phyloP scores from a whole-genome alignment of 2,113 vertebrate genomes.

The Herpailurus yagouaroundi region DNA sequence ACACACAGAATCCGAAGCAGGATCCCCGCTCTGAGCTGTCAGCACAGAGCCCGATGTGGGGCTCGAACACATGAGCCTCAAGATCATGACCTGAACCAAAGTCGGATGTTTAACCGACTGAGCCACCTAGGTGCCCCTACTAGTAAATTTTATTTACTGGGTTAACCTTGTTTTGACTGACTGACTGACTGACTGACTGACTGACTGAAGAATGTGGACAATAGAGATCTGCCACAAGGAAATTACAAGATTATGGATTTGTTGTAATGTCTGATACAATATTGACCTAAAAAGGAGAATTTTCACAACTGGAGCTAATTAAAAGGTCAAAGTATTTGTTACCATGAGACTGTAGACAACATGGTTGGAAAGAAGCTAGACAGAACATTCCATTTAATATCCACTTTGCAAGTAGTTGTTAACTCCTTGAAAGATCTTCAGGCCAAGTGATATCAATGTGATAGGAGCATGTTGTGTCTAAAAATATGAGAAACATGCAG shows the following conservation, averaged over 20 bases:
- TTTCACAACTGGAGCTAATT: conserved; percentile 17
- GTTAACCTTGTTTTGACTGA: neutral
- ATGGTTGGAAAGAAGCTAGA: conserved; percentile 12
- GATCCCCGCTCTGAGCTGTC: too few species aligned
- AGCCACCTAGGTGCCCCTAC: neutral
- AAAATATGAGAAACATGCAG: neutral
- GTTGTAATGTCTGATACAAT: neutral
- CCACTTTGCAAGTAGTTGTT: neutral
- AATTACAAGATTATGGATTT: neutral
- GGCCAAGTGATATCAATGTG: neutral
- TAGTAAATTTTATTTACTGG: neutral
- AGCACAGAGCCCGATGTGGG: too few species aligned
- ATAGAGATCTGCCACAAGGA: neutral
- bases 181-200: neutral
- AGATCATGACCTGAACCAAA: too few species aligned
- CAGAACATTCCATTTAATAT: neutral
- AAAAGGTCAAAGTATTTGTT: neutral
- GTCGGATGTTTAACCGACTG: too few species aligned
- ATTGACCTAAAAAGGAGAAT: neutral
- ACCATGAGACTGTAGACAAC: neutral
- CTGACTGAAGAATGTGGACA: neutral
- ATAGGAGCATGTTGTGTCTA: neutral
- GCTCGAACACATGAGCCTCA: too few species aligned
- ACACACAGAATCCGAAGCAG: too few species aligned
- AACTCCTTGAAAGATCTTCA: neutral